Base-by-base conservation (phyloP, 2,113 vertebrate species). In the Crocuta crocuta region DNA sequence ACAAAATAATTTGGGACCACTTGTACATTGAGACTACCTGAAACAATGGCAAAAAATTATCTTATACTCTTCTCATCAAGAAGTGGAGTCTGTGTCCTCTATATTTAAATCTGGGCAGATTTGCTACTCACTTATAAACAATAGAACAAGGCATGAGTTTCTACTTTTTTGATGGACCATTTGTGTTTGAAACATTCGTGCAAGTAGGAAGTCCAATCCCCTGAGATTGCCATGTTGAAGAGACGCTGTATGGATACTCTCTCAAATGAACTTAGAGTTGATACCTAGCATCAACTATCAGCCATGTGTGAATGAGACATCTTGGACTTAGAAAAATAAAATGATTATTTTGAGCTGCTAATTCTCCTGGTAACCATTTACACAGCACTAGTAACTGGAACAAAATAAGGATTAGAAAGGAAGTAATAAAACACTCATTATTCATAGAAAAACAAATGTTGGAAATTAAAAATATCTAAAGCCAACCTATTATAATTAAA, bases 361-460 rank as follows among this genome's bases (percentile, higher is more conserved):
- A 89, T 0, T 45, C 63, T 78, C 48, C 53, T 26, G 0, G 23
- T 23, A 50, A 43, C 50, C 26, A 68, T 93, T 89, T 24, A 61
- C 31, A 70, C 13, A n/a, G 26, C 26, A 43, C 23, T 90, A 33
- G 10, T 71, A 78, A 90, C 24, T 61, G 26, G 19, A 4, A 89
- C 10, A 90, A 24, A 21, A 53, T 1, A 94, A 84, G 16, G 15
- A 63, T n/a, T 31, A 15, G 28, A 55, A 73, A 90, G 39, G 5
- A 91, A 86, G 85, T 68, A 76, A n/a, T 93, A 78, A 55, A 85
- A 45, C 43, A 45, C 10, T n/a, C 73, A 55, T 66, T 87, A 50
- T 33, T 93, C 70, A 7, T 7, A 63, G 65, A 61, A 89, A 76
- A 71, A 28, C 4, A n/a, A 65, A 74, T 8, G 16, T 45, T 50